Conservation (phyloP, 2,888 invertebrate genomes). For the Scotopteryx bipunctaria region DNA sequence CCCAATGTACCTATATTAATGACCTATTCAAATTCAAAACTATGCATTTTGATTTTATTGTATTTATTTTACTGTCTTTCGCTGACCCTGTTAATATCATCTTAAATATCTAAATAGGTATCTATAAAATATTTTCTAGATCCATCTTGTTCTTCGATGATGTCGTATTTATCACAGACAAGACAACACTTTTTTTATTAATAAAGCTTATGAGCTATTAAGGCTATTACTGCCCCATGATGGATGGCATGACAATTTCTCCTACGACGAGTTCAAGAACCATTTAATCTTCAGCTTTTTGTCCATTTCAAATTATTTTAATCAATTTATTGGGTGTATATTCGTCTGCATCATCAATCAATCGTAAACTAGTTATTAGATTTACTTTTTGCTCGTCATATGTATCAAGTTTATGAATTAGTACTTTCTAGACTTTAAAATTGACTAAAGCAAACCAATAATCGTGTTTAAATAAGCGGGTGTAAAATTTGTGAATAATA, state of each 20-base stretch:
- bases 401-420: conserved; percentile 4
- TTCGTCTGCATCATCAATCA: conserved; percentile 68
- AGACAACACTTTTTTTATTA: conserved; percentile 41
- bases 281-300: conserved; percentile 64
- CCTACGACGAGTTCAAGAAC: conserved; percentile 51
- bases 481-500: conserved; percentile 13
- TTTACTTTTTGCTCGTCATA: conserved; percentile 26
- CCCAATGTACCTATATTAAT: conserved; percentile 65
- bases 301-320: conserved; percentile 64
- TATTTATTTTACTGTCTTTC: too few relatives aligned
- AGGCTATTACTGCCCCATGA: conserved; percentile 56
- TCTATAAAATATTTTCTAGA: conserved; percentile 21
- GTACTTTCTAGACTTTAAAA: conserved; percentile 10
- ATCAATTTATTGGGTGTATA: conserved; percentile 65
- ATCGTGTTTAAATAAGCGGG: conserved; percentile 14
- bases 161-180: conserved; percentile 11
- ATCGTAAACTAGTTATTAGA: conserved; percentile 63
- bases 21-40: conserved; percentile 59
- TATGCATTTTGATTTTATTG: too few relatives aligned
- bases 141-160: conserved; percentile 15
- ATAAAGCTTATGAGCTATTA: conserved; percentile 54
- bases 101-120: conserved; percentile 6
- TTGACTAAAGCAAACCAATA: conserved; percentile 18
- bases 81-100: too few relatives aligned
- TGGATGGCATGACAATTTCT: conserved; percentile 67